Evolutionary conservation across 1,140 invertebrate species (phyloP).

Genomic region (Trachymyrmex cornetzi): DNA sequence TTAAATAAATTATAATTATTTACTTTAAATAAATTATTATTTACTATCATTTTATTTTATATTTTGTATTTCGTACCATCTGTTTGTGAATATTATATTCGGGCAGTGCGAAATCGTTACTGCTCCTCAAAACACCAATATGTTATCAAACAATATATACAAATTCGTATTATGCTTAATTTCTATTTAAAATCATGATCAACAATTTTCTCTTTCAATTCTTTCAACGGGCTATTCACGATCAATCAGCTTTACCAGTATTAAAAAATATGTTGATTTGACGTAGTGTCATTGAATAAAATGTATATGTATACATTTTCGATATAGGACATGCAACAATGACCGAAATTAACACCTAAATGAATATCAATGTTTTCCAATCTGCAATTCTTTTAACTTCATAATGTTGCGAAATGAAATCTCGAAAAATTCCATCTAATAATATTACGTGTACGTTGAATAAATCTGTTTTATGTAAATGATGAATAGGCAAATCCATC

Average conservation of each 20-base stretch:
- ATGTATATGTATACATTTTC: neutral
- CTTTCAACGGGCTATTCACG: constrained; percentile 9
- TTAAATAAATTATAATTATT: no score
- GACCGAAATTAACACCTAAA: constrained; percentile 45
- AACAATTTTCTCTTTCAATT: constrained; percentile 47
- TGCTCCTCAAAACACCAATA: constrained; percentile 62
- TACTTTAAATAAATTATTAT: no score
- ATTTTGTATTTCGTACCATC: no score
- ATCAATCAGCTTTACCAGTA: neutral
- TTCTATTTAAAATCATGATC: constrained; percentile 52
- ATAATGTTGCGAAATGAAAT: neutral
- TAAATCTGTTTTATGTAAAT: neutral
- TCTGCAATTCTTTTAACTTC: constrained; percentile 51
- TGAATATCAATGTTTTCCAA: constrained; percentile 53
- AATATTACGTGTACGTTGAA: constrained; percentile 20
- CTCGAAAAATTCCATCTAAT: constrained; percentile 34
- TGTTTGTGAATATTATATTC: constrained; percentile 40
- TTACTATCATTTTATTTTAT: no score
- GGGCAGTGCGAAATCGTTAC: constrained; percentile 53
- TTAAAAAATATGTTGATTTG: constrained; percentile 26
- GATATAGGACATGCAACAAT: neutral
- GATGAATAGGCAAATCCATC: constrained; percentile 17
- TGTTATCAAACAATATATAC: constrained; percentile 71
- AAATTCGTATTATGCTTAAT: constrained; percentile 1
- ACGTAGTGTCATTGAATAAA: neutral